These are phyloP conservation scores for Lanistes nyassanus DNA, from an alignment of 1,140 invertebrate genomes.

Conservation along the genomic window DNA sequence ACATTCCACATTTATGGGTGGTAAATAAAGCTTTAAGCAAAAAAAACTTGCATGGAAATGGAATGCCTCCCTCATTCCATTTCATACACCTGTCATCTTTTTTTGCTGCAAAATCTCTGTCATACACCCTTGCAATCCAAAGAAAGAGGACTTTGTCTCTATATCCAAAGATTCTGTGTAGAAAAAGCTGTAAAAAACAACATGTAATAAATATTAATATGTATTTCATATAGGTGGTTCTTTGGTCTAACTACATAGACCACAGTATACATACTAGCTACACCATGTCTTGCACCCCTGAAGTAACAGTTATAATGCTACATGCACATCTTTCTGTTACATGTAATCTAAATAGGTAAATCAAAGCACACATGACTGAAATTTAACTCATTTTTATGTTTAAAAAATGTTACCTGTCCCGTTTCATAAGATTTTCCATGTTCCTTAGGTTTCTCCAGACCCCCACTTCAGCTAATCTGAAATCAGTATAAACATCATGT, in stretches of 20 bases:
- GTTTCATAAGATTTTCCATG: slow-evolving; percentile 90
- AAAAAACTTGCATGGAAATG: too few species aligned
- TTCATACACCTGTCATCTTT: slow-evolving; percentile 38
- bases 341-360: background rate
- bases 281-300: background rate
- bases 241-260: background rate
- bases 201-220: background rate
- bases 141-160: slow-evolving; percentile 94
- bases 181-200: slow-evolving; percentile 74
- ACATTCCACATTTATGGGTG: too few species aligned
- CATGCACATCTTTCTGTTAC: background rate
- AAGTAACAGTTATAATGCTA: background rate
- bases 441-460: slow-evolving; percentile 81
- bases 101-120: slow-evolving; percentile 82
- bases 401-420: slow-evolving; percentile 75
- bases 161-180: slow-evolving; percentile 96
- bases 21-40: too few species aligned
- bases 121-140: slow-evolving; percentile 93
- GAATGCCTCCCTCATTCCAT: too few species aligned
- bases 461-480: slow-evolving; percentile 81
- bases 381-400: background rate
- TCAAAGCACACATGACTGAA: background rate
- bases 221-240: background rate
- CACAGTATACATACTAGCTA: background rate
- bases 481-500: slow-evolving; percentile 4